phyloP scores from a whole-genome alignment of 2,113 vertebrate genomes.

The Hydropotes inermis region DNA sequence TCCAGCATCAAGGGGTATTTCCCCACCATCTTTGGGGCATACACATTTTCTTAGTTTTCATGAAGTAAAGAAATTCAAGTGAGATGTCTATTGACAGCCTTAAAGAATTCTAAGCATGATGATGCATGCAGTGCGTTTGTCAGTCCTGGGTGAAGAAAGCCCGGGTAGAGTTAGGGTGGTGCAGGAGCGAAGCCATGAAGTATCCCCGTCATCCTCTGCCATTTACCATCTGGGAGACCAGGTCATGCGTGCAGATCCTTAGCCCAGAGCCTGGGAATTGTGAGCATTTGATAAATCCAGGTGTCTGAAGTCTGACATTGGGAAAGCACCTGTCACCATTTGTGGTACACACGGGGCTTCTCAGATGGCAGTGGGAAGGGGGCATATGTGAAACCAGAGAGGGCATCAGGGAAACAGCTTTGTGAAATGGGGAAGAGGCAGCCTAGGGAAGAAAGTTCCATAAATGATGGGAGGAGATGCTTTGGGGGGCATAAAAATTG shows the following conservation, averaged over 20 bases:
- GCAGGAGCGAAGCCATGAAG: neutral
- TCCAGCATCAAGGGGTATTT: neutral
- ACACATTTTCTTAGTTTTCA: neutral
- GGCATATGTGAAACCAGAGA: neutral
- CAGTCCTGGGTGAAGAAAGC: neutral
- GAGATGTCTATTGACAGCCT: no score
- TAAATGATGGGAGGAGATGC: neutral
- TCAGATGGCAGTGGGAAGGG: neutral
- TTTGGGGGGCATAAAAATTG: neutral
- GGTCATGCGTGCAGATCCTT: rapidly evolving
- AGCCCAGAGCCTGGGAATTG: neutral
- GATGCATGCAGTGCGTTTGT: rapidly evolving
- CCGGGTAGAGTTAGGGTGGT: rapidly evolving
- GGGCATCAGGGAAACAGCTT: no score
- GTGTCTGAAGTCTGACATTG: neutral
- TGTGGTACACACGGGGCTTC: rapidly evolving
- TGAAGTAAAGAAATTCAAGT: neutral
- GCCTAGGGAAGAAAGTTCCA: neutral
- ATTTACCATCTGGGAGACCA: neutral
- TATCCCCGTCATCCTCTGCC: neutral
- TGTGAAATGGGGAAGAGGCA: neutral
- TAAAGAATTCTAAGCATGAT: neutral
- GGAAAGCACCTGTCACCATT: neutral
- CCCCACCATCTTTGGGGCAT: no score
- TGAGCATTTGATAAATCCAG: neutral